Percentiles rank a stretch among this genome's conserved stretches.
These are phyloP conservation scores for Drosophila planitibia DNA, from an alignment of 2,888 invertebrate species.

Conservation along the genomic window DNA sequence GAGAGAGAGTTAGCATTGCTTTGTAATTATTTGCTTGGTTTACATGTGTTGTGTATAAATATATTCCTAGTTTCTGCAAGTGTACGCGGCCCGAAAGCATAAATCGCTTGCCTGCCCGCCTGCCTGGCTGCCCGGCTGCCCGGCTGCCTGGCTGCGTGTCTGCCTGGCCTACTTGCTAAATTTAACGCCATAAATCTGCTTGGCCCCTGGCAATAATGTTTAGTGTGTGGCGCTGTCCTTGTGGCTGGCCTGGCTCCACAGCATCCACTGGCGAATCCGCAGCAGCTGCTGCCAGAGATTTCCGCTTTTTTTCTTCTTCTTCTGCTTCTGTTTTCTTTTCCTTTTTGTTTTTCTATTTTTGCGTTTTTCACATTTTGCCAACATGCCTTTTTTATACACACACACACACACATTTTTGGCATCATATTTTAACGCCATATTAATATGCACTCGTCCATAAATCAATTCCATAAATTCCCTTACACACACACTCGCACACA, in stretches of 20 bases:
- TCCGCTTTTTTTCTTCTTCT: not conserved
- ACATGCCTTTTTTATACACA: constrained; percentile 1
- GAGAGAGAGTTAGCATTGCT: constrained; percentile 18
- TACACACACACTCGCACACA: constrained; percentile 2
- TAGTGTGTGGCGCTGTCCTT: constrained; percentile 62
- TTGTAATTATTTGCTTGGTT: not conserved
- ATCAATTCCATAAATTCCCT: constrained; percentile 51
- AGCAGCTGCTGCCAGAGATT: constrained; percentile 26
- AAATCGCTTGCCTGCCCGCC: constrained; percentile 42
- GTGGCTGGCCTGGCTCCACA: constrained; percentile 43
- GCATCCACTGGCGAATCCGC: constrained; percentile 37
- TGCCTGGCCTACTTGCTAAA: constrained; percentile 38
- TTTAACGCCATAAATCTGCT: constrained; percentile 70
- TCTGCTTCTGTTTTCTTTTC: not conserved
- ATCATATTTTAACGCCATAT: constrained; percentile 81
- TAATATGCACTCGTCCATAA: constrained; percentile 77
- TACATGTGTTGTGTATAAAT: not conserved
- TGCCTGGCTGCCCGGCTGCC: constrained; percentile 8
- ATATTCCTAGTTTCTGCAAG: not conserved
- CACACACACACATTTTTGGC: constrained; percentile 63
- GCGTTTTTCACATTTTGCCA: constrained; percentile 4
- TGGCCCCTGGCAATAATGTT: constrained; percentile 70
- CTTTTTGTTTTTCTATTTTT: constrained; percentile 32
- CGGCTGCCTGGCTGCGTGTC: constrained; percentile 7
- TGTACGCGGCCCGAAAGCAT: constrained; percentile 32